Base-by-base conservation (phyloP, 2,888 invertebrate species). In the Dugesia japonica region DNA sequence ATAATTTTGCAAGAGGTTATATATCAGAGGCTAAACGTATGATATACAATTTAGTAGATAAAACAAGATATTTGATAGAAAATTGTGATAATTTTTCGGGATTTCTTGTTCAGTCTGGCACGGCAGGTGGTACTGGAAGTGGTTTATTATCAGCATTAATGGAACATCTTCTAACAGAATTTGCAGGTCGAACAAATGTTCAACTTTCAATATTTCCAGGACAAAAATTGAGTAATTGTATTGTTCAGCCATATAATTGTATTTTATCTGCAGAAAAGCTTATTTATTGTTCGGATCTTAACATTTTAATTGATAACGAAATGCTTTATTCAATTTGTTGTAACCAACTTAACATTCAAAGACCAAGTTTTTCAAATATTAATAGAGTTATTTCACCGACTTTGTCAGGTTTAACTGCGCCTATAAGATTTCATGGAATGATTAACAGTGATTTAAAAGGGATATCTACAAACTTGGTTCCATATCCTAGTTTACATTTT, bases 241-340 rank as follows among this genome's bases (percentile, higher is more conserved):
- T 78, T 31, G 79, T 79, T 20, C 79, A 79, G 56, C 79, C 79
- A 13, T 79, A 79, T 31, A 79, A 79, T 72, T 79, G 79, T 26
- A 77, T 79, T 23, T 76, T 79, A 71, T 73, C 77, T 15, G 76
- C 79, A 15, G 78, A 79, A 9, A 71, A 75, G 15, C 74, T 77
- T 20, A 33, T 79, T 17, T 92, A 92, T 85, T 92, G 92, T 85
- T 92, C 92, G 0, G 92, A 93, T 87, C 92, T 92, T 85, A 92
- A 92, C 28, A 72, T 79, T 72, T 75, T 78, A 56, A 73, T 79
- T 26, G 80, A 81, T 42, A 80, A 80, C 75, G 80, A 77, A 42
- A 42, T 26, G 15, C n/a, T 77, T 9, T 77, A 77, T 31, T 26
- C 77, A 28, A 77, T 77, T 17, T 77, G 77, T 77, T 27, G 9